A percentile compares a stretch with the other conserved stretches of the same genome.
Conservation (phyloP, 2,113 vertebrate species). For the Ochotona curzoniae region DNA sequence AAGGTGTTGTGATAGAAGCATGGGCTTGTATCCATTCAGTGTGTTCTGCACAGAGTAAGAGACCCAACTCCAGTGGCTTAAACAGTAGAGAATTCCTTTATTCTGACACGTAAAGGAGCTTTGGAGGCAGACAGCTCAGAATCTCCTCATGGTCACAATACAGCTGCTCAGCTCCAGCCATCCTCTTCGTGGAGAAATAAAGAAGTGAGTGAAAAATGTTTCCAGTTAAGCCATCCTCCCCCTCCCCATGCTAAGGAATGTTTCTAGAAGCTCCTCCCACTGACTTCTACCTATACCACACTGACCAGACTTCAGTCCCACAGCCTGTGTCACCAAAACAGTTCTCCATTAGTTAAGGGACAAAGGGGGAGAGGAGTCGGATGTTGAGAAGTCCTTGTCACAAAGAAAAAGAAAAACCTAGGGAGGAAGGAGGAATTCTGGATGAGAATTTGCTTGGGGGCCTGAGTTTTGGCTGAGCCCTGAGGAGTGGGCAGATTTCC, state of each 20-base stretch:
- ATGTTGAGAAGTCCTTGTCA: not conserved
- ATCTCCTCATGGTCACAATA: not conserved
- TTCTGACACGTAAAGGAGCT: not conserved
- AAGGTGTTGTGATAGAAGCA: not conserved
- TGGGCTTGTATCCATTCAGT: not conserved
- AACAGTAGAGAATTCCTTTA: not conserved
- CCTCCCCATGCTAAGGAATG: not conserved
- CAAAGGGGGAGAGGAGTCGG: not conserved
- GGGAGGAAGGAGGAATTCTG: not conserved
- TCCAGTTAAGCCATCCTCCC: not conserved
- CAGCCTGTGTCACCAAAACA: not conserved
- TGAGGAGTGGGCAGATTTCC: not conserved
- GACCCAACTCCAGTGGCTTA: not conserved
- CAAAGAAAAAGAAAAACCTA: not conserved
- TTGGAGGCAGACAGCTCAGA: not conserved
- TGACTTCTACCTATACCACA: not conserved
- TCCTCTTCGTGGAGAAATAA: not conserved
- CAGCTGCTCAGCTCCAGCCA: not conserved
- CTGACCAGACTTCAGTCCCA: not conserved
- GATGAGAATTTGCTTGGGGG: not conserved
- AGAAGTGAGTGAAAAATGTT: not conserved
- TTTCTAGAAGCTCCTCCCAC: not conserved
- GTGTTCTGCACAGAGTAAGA: not conserved
- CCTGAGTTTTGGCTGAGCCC: conserved; percentile 9
- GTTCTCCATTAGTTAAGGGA: not conserved